These are phyloP conservation scores for Trachythela sp. DNA, from an alignment of 64 coral and sea anemone genomes.

Conservation along the genomic window DNA sequence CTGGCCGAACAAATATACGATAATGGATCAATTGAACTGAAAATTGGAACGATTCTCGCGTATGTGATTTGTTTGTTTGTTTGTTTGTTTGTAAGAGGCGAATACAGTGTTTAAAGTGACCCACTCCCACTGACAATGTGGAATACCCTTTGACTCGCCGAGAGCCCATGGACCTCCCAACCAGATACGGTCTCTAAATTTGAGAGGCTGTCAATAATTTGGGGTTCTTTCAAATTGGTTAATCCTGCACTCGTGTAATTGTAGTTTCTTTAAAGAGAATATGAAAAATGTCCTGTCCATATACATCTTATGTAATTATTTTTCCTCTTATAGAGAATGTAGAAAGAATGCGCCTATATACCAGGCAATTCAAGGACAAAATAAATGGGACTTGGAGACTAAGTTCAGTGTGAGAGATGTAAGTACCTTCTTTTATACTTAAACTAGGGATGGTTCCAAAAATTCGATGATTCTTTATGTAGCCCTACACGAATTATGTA, in stretches of 20 bases:
- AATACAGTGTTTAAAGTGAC: too few species aligned
- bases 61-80: slow-evolving; percentile 18
- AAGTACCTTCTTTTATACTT: background rate
- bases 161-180: background rate
- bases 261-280: too few species aligned
- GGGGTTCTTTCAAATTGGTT: too few species aligned
- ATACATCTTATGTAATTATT: background rate
- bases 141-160: background rate
- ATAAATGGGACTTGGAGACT: slow-evolving; percentile 43
- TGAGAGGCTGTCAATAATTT: too few species aligned
- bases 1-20: background rate
- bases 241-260: too few species aligned
- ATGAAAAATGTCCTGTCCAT: too few species aligned
- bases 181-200: too few species aligned
- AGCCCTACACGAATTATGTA: too few species aligned
- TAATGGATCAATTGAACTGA: slow-evolving; percentile 38
- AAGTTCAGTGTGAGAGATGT: slow-evolving; percentile 58
- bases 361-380: slow-evolving; percentile 45
- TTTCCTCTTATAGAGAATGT: slow-evolving; percentile 31
- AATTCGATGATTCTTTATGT: background rate
- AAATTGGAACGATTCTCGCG: slow-evolving; percentile 17
- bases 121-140: too few species aligned
- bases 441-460: background rate
- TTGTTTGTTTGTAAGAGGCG: background rate
- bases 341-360: slow-evolving; percentile 58